These are phyloP conservation scores for Falcunculus frontatus DNA, from an alignment of 2,113 vertebrate genomes.

Conservation along the genomic window DNA sequence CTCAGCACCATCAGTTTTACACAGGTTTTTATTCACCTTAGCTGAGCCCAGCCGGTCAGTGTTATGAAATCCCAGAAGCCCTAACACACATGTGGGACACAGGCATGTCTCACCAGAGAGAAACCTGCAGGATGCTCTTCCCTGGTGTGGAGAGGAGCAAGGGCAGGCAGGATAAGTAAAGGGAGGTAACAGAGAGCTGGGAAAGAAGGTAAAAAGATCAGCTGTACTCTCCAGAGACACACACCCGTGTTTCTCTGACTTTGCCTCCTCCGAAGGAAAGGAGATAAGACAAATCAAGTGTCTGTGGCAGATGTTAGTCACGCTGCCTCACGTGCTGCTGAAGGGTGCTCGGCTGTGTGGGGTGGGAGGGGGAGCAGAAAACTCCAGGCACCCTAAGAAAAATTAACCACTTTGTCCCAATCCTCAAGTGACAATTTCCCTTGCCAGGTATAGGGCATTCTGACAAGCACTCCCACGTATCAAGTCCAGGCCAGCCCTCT, in stretches of 20 bases:
- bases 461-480: background rate
- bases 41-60: background rate
- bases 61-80: background rate
- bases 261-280: background rate
- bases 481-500: background rate
- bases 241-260: background rate
- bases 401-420: background rate
- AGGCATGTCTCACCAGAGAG: background rate
- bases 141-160: background rate
- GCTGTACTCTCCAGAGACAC: background rate
- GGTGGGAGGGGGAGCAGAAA: background rate
- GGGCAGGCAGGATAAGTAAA: background rate
- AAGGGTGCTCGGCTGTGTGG: background rate
- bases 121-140: background rate
- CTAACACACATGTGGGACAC: rapidly evolving
- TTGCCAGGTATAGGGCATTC: background rate
- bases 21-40: background rate
- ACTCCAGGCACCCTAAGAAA: background rate
- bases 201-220: background rate
- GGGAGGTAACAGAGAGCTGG: background rate
- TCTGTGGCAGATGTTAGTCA: constrained; percentile 54
- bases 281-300: constrained; percentile 31
- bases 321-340: constrained; percentile 14
- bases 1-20: background rate
- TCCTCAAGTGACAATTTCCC: background rate